Evolutionary conservation across 2,113 vertebrate species (phyloP).

Genomic region (Rhabdornis inornatus): DNA sequence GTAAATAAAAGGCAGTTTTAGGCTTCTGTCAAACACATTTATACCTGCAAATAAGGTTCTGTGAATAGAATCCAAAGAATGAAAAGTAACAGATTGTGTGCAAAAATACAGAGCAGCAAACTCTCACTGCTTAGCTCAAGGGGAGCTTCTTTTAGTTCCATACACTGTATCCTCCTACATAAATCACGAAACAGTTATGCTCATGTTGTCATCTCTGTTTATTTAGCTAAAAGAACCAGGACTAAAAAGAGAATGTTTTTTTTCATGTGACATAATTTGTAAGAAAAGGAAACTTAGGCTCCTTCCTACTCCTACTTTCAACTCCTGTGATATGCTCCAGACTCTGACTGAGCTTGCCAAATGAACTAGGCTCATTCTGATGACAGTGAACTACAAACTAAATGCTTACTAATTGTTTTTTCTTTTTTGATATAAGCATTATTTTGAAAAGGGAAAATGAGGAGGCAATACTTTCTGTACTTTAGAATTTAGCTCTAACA

Average conservation of each 20-base stretch:
- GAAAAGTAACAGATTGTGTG: background rate
- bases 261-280: background rate
- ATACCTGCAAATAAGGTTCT: background rate
- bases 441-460: slow-evolving; percentile 16
- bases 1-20: background rate
- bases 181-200: background rate
- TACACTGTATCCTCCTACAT: background rate
- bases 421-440: background rate
- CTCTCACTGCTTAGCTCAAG: background rate
- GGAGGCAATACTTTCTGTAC: background rate
- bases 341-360: background rate
- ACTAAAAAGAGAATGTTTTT: background rate
- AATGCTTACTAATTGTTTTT: background rate
- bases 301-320: background rate
- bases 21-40: background rate
- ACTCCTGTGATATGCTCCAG: background rate
- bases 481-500: background rate
- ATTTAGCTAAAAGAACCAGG: background rate
- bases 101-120: background rate
- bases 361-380: background rate
- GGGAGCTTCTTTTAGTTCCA: background rate
- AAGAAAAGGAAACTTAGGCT: background rate
- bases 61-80: background rate
- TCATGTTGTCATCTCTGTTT: background rate
- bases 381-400: background rate